Base-by-base conservation (phyloP, 2,888 invertebrate genomes). In the Polyommatus iphigenia region DNA sequence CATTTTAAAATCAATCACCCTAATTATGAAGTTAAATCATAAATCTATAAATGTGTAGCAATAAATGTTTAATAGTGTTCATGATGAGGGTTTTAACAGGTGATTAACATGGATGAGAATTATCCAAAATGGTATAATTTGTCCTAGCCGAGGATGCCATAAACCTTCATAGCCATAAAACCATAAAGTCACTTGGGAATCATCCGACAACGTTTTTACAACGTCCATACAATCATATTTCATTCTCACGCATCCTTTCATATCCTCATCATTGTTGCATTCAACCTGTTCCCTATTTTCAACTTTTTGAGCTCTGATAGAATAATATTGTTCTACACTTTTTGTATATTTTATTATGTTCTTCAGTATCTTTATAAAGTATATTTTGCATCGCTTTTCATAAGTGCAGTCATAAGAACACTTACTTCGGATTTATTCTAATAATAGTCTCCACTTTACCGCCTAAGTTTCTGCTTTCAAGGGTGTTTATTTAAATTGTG, bases 181-280 rank as follows among this genome's bases (percentile, higher is more conserved):
- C 87, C 86, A 90, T 92, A 92, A 91, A 91, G 87, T 90, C 87
- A 87, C 87, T 88, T 88, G 84, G 86, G 87, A 88, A 89, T 90
- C 88, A 90, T 88, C 81, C 80, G 81, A 84, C 89, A 90, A 85
- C 89, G 86, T 78, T 87, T 92, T 92, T 92, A 93, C 88, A 86
- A 87, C 88, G 83, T 83, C 87, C 87, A 90, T 92, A 92, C 88
- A 93, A 89, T 90, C 87, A 92, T 93, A 93, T 90, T 89, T 93
- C 87, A 93, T 90, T 87, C 86, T 89, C 87, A 86, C 88, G 89
- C 90, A 86, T 85, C 85, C 20, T 72, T 41, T 41, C 36, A 72
- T 13, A 41, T 29, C 67, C 29, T 67, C 82, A 82, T 84, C 83
- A 83, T 87, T 88, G 81, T 86, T 81, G 80, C 78, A 89, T 85